Evolutionary conservation across 2,888 invertebrate genomes (phyloP).

Genomic region (Aplocera efformata): DNA sequence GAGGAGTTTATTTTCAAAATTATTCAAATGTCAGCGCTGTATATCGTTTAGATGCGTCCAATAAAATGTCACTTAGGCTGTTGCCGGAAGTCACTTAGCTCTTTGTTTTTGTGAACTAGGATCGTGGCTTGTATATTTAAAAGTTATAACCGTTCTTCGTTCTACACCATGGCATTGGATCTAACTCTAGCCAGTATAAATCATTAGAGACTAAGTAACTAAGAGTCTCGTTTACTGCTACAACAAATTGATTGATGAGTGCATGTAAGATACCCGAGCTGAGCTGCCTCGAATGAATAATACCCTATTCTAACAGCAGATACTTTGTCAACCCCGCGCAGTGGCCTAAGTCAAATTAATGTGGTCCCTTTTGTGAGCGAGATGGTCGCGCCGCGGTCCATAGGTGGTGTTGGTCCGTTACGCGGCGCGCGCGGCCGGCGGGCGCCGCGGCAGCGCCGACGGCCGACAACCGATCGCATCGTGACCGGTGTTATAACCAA

Average conservation of each 20-base stretch:
- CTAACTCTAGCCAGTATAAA: neutral
- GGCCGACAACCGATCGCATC: conserved; percentile 61
- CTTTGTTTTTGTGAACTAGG: too few species aligned
- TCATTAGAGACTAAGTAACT: neutral
- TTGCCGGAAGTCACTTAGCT: too few species aligned
- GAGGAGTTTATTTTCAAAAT: conserved; percentile 3
- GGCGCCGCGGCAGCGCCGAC: conserved; percentile 57
- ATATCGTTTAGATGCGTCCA: too few species aligned
- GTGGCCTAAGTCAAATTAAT: conserved; percentile 27
- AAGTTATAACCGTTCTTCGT: too few species aligned
- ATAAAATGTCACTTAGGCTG: too few species aligned
- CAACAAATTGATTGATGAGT: conserved; percentile 6
- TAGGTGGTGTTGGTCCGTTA: conserved; percentile 65
- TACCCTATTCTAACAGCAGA: conserved; percentile 7
- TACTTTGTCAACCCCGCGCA: conserved; percentile 15
- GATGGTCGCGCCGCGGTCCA: conserved; percentile 63
- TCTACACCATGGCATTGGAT: neutral
- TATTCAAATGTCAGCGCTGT: neutral
- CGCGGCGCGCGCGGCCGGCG: conserved; percentile 45
- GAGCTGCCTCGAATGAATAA: conserved; percentile 3
- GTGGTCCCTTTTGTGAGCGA: conserved; percentile 49
- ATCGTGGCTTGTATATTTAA: too few species aligned
- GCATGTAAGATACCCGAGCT: conserved; percentile 2
- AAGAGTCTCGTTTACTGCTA: conserved; percentile 2
- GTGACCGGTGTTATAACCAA: conserved; percentile 71